Evolutionary conservation across 2,888 invertebrate genomes (phyloP).

Genomic region (Ormyrus nitidulus): DNA sequence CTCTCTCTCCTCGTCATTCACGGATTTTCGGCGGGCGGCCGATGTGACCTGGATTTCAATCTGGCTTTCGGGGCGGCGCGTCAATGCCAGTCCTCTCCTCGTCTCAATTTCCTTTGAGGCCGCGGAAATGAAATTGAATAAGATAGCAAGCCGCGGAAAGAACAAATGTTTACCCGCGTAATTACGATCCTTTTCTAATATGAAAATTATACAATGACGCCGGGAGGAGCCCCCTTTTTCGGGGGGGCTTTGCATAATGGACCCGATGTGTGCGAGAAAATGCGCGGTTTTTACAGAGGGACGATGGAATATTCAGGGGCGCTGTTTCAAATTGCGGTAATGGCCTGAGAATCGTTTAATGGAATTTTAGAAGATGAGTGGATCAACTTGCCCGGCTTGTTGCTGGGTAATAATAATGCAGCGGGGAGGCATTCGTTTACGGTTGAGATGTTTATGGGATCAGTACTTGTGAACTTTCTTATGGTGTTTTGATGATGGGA

Average conservation of each 20-base stretch:
- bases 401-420: too few species aligned
- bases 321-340: too few species aligned
- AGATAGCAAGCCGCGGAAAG: constrained; percentile 28
- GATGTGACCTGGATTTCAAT: constrained; percentile 25
- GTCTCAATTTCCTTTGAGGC: constrained; percentile 39
- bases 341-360: constrained; percentile 1
- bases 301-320: too few species aligned
- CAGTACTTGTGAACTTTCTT: too few species aligned
- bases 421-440: too few species aligned
- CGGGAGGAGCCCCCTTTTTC: too few species aligned
- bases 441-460: too few species aligned
- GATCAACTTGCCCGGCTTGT: background rate
- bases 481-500: too few species aligned
- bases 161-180: constrained; percentile 54
- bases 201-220: too few species aligned
- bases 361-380: constrained; percentile 5
- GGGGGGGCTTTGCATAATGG: too few species aligned
- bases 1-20: constrained; percentile 12
- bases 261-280: too few species aligned
- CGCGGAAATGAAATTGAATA: constrained; percentile 45
- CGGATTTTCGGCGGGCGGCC: constrained; percentile 14
- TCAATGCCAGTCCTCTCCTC: constrained; percentile 24
- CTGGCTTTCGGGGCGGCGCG: background rate
- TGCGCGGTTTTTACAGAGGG: too few species aligned
- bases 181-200: constrained; percentile 46